These are phyloP conservation scores for Thereva unica DNA, from an alignment of 2,888 invertebrate species.

Conservation along the genomic window DNA sequence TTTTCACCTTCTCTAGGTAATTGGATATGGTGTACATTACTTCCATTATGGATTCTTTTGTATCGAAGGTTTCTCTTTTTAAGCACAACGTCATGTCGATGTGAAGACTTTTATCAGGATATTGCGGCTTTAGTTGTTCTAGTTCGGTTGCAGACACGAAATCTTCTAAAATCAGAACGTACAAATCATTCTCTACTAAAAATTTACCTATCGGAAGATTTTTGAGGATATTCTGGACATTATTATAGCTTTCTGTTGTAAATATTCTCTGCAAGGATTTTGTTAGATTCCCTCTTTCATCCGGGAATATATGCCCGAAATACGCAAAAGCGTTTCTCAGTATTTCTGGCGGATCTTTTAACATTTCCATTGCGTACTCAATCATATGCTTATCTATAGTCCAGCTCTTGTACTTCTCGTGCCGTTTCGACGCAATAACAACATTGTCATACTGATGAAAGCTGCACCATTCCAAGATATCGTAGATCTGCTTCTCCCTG, in stretches of 20 bases:
- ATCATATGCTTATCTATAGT: constrained; percentile 53
- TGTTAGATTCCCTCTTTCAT: constrained; percentile 63
- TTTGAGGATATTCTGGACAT: constrained; percentile 42
- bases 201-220: constrained; percentile 48
- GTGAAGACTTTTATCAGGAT: constrained; percentile 6
- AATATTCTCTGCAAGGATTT: constrained; percentile 66
- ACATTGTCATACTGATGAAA: background rate
- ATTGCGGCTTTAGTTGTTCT: constrained; percentile 46
- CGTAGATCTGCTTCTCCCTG: constrained; percentile 44
- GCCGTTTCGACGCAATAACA: constrained; percentile 8
- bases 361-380: constrained; percentile 48
- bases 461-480: constrained; percentile 50
- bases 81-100: constrained; percentile 32
- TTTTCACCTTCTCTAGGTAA: constrained; percentile 17
- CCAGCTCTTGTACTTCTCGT: constrained; percentile 45
- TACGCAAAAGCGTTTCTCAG: constrained; percentile 52
- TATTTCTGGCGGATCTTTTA: constrained; percentile 48
- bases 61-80: constrained; percentile 22
- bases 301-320: constrained; percentile 66
- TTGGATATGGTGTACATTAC: constrained; percentile 19
- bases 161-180: constrained; percentile 49
- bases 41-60: constrained; percentile 12
- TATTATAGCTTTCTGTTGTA: constrained; percentile 50
- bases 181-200: constrained; percentile 47
- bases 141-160: constrained; percentile 49